Evolutionary conservation across 2,888 invertebrate genomes (phyloP).

Genomic region (Scaptomyza polygonia): DNA sequence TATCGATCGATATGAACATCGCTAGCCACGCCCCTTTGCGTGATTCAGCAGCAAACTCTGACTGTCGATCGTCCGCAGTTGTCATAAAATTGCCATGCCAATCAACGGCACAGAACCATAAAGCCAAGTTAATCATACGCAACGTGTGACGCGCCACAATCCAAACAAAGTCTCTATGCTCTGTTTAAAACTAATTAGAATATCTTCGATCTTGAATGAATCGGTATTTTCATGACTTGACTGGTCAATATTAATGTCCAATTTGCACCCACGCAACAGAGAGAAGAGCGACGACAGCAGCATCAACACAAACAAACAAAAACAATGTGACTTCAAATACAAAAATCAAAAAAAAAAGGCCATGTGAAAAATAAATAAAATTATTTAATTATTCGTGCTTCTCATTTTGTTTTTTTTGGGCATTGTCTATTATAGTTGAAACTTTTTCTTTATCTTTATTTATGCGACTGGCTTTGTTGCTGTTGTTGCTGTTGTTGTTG

Average conservation of each 20-base stretch:
- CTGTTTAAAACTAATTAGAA: slow-evolving; percentile 74
- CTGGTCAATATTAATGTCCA: slow-evolving; percentile 62
- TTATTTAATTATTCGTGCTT: slow-evolving; percentile 43
- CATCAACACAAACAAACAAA: slow-evolving; percentile 2
- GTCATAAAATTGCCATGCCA: slow-evolving; percentile 30
- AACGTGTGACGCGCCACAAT: slow-evolving; percentile 40
- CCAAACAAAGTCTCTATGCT: slow-evolving; percentile 20
- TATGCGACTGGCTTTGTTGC: slow-evolving; percentile 48
- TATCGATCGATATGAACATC: slow-evolving; percentile 7
- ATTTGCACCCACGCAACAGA: slow-evolving; percentile 71
- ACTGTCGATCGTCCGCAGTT: slow-evolving; percentile 44
- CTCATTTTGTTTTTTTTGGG: slow-evolving; percentile 46
- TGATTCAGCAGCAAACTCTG: slow-evolving; percentile 23
- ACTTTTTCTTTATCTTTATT: slow-evolving; percentile 48
- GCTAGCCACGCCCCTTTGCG: slow-evolving; percentile 27
- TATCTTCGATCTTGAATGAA: slow-evolving; percentile 68
- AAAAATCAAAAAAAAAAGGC: slow-evolving; percentile 59
- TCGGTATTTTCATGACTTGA: slow-evolving; percentile 78
- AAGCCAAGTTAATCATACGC: slow-evolving; percentile 64
- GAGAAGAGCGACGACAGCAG: slow-evolving; percentile 1
- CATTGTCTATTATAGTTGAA: slow-evolving; percentile 63
- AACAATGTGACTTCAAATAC: slow-evolving; percentile 41
- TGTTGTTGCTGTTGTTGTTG: slow-evolving; percentile 51
- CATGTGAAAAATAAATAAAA: slow-evolving; percentile 75
- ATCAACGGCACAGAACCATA: slow-evolving; percentile 47